These are phyloP conservation scores for Alauda arvensis DNA, from an alignment of 2,797 vertebrate genomes.

Conservation along the genomic window DNA sequence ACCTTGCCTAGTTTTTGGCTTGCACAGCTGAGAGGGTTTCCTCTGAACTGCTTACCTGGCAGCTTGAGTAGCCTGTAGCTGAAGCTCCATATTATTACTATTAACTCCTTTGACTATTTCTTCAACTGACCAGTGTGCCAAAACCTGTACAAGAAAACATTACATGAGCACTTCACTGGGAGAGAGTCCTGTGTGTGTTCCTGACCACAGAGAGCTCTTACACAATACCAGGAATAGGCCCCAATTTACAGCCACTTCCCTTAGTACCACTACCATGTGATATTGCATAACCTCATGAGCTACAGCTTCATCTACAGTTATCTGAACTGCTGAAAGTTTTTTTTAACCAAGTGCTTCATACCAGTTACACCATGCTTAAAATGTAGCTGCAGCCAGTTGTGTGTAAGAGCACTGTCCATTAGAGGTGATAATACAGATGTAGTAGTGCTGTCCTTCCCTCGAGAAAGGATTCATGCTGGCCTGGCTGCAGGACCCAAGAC, in stretches of 20 bases:
- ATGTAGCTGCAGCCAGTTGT: neutral
- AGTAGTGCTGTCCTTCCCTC: rapidly evolving
- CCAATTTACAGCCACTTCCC: neutral
- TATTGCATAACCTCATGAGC: neutral
- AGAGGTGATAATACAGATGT: rapidly evolving
- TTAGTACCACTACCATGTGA: neutral
- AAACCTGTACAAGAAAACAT: conserved; percentile 55
- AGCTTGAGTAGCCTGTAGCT: conserved; percentile 93
- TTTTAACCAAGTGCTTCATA: neutral
- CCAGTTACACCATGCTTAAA: neutral
- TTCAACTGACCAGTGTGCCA: conserved; percentile 88
- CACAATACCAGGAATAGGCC: rapidly evolving
- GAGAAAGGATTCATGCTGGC: rapidly evolving
- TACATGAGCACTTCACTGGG: neutral
- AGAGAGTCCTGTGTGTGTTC: rapidly evolving
- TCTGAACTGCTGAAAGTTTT: neutral
- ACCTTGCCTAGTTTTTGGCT: neutral
- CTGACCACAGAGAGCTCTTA: neutral
- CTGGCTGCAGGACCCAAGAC: neutral
- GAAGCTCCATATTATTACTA: conserved; percentile 76
- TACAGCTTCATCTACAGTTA: neutral
- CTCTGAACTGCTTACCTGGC: conserved; percentile 78
- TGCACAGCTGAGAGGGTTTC: neutral
- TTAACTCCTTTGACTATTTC: conserved; percentile 88
- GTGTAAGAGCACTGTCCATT: neutral